Percentiles rank a stretch among this genome's conserved stretches.
Conservation (phyloP, 2,888 invertebrate species). For the Plusia festucae region DNA sequence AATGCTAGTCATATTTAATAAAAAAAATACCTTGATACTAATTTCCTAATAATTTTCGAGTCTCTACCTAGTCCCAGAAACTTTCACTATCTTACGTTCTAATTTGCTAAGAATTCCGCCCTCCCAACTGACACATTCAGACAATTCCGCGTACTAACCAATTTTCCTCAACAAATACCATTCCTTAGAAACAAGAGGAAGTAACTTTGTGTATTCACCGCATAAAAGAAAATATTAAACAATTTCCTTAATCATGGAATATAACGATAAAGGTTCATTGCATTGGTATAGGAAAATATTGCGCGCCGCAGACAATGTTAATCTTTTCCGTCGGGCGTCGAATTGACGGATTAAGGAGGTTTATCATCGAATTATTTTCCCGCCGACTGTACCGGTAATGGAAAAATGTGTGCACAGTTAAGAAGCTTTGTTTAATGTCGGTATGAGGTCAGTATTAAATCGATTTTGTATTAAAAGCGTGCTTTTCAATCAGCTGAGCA, state of each 20-base stretch:
- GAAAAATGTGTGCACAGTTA: constrained; percentile 8
- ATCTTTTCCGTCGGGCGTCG: constrained; percentile 39
- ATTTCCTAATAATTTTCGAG: no score
- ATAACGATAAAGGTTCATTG: constrained; percentile 22
- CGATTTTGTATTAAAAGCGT: neutral
- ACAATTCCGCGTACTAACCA: neutral
- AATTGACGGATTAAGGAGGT: constrained; percentile 51
- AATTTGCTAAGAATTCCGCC: neutral
- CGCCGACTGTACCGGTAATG: constrained; percentile 15
- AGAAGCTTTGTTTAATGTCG: constrained; percentile 13
- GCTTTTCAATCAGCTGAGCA: neutral
- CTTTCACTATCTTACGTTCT: neutral
- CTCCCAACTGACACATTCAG: neutral
- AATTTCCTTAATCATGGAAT: constrained; percentile 23
- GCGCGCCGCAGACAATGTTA: constrained; percentile 37
- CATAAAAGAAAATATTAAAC: constrained; percentile 15
- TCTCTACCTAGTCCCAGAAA: neutral
- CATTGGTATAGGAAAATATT: constrained; percentile 24
- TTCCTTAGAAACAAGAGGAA: neutral
- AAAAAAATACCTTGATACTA: no score
- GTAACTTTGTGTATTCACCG: neutral
- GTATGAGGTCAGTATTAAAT: neutral
- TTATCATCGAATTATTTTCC: constrained; percentile 41
- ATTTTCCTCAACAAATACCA: neutral
- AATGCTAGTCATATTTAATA: no score